Evolutionary conservation across 2,888 invertebrate species (phyloP).

Genomic region (Eulithis prunata): DNA sequence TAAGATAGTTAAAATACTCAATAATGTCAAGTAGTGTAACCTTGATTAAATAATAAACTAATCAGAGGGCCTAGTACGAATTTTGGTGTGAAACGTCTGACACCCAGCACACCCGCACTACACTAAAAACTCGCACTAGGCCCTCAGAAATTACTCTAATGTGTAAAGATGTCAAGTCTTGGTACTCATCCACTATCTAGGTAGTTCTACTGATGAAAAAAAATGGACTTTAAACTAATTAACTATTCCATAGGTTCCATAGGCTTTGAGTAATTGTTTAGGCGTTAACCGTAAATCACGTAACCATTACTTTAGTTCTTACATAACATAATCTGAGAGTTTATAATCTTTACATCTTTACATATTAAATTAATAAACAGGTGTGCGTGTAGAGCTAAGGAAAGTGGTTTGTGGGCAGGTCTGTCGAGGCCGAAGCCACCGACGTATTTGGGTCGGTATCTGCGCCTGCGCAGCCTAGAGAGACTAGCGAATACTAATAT

Average conservation of each 20-base stretch:
- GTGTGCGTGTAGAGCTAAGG: constrained; percentile 29
- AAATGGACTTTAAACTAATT: no score
- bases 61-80: no score
- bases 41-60: no score
- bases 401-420: constrained; percentile 41
- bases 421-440: constrained; percentile 37
- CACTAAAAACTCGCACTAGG: no score
- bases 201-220: no score
- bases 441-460: constrained; percentile 32
- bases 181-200: no score
- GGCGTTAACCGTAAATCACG: no score
- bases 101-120: no score
- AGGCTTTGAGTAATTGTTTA: no score
- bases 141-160: no score
- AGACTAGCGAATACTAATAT: constrained; percentile 15
- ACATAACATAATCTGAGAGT: constrained; percentile 10
- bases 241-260: background rate
- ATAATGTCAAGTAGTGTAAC: constrained; percentile 10
- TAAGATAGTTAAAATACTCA: constrained; percentile 4
- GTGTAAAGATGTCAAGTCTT: no score
- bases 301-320: background rate
- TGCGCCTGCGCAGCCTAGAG: constrained; percentile 23
- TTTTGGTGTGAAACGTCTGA: no score
- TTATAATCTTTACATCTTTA: constrained; percentile 7
- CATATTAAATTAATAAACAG: constrained; percentile 18